phyloP scores from a whole-genome alignment of 2,888 invertebrate species.

The Philereme transversata region DNA sequence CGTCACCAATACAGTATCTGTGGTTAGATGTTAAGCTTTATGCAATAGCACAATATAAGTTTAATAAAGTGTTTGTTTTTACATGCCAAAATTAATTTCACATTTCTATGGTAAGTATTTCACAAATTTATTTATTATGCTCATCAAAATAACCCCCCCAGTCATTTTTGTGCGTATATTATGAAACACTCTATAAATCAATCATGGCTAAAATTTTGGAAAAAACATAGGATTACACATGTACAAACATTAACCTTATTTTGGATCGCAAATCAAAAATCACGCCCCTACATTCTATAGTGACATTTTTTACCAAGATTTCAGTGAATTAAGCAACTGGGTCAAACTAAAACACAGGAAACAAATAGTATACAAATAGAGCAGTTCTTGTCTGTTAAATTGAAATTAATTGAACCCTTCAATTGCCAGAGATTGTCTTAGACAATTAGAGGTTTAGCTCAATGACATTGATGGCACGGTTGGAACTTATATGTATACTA shows the following conservation, averaged over 20 bases:
- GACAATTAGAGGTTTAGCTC: conserved; percentile 26
- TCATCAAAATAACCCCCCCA: too few species aligned
- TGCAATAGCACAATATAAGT: too few species aligned
- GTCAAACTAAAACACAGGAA: conserved; percentile 12
- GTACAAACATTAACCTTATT: background rate
- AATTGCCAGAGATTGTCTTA: conserved; percentile 26
- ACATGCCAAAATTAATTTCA: too few species aligned
- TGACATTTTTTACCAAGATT: background rate
- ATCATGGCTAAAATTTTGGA: too few species aligned
- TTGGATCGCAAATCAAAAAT: background rate
- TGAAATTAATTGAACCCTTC: conserved; percentile 31
- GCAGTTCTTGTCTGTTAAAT: conserved; percentile 29
- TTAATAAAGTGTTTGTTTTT: too few species aligned
- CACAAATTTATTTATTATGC: too few species aligned
- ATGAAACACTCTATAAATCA: too few species aligned
- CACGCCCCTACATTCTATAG: background rate
- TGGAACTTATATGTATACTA: conserved; percentile 6
- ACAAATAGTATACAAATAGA: conserved; percentile 25
- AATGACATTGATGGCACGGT: conserved; percentile 7
- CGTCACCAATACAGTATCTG: too few species aligned
- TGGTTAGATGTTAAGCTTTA: too few species aligned
- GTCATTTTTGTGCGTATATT: too few species aligned
- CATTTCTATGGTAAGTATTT: too few species aligned
- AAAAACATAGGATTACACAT: background rate
- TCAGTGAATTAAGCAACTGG: conserved; percentile 4